A percentile compares a stretch with the other conserved stretches of the same genome.
Evolutionary conservation across 1,140 invertebrate species (phyloP).

Genomic region (Drosophila kohkoa): DNA sequence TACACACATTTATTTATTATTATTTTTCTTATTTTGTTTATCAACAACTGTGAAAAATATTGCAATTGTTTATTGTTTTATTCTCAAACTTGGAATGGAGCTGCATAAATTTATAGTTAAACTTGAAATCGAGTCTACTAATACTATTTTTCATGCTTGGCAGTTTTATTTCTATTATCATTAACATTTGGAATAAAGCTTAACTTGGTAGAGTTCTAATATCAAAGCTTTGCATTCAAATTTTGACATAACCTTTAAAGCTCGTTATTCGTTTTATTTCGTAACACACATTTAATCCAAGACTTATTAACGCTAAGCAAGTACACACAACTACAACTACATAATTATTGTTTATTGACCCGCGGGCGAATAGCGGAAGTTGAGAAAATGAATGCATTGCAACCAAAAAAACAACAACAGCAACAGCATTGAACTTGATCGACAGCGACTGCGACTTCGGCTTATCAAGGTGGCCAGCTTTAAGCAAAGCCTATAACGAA

Average conservation of each 20-base stretch:
- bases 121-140: slow-evolving; percentile 1
- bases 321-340: slow-evolving; percentile 25
- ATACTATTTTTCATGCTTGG: background rate
- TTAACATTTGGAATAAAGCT: background rate
- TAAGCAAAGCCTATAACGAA: slow-evolving; percentile 41
- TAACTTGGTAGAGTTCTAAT: background rate
- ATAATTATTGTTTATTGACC: slow-evolving; percentile 55
- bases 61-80: slow-evolving; percentile 18
- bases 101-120: slow-evolving; percentile 1
- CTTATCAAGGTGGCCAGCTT: slow-evolving; percentile 78
- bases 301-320: slow-evolving; percentile 16
- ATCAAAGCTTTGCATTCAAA: background rate
- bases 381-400: slow-evolving; percentile 53
- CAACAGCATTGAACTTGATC: slow-evolving; percentile 74
- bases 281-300: slow-evolving; percentile 28
- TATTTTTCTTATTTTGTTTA: slow-evolving; percentile 1
- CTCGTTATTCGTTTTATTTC: slow-evolving; percentile 16
- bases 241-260: slow-evolving; percentile 40
- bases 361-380: slow-evolving; percentile 59
- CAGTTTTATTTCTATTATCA: slow-evolving; percentile 17
- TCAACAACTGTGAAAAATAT: slow-evolving; percentile 7
- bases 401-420: slow-evolving; percentile 4
- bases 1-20: slow-evolving; percentile 13
- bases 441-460: slow-evolving; percentile 12
- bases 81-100: slow-evolving; percentile 5